These are phyloP conservation scores for Dipodomys merriami DNA, from an alignment of 2,113 vertebrate genomes.

Conservation along the genomic window DNA sequence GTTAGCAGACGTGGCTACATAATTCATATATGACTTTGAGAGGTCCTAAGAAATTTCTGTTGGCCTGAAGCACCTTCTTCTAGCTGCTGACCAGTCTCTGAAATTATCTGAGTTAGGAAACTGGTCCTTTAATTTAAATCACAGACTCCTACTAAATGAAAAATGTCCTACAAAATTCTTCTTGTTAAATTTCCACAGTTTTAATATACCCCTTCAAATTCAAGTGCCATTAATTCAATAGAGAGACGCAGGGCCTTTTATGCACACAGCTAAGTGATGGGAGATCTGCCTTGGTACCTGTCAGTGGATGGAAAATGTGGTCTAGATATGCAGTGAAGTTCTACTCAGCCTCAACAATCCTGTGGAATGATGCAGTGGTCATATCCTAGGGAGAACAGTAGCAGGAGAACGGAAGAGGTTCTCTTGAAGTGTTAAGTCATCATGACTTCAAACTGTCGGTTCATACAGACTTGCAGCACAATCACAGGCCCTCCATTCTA, in stretches of 20 bases:
- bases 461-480: neutral
- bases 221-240: no score
- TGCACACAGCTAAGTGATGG: no score
- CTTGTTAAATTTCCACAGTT: neutral
- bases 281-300: no score
- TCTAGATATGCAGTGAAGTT: no score
- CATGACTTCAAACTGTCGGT: neutral
- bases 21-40: neutral
- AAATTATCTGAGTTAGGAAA: neutral
- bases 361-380: neutral
- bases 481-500: neutral
- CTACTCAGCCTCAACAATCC: neutral
- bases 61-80: neutral
- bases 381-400: neutral
- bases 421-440: neutral
- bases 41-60: neutral
- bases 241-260: no score
- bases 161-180: constrained; percentile 8
- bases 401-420: neutral
- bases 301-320: no score
- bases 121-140: neutral
- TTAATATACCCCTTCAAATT: neutral
- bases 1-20: neutral
- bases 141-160: neutral
- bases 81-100: neutral